Evolutionary conservation across 2,113 vertebrate genomes (phyloP).

Genomic region (Megalops atlanticus): DNA sequence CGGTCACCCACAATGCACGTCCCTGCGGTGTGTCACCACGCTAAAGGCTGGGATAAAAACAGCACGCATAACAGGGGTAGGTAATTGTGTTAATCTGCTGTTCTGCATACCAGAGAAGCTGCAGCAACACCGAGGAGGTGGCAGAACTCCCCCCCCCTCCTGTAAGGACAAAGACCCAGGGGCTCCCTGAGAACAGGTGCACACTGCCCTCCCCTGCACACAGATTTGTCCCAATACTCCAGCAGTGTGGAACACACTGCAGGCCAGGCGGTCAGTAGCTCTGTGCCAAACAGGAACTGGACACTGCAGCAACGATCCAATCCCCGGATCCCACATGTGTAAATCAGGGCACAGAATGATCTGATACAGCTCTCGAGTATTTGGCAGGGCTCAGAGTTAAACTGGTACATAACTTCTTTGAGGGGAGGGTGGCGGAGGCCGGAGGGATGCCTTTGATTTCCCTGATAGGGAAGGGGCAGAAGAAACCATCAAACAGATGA

Average conservation of each 20-base stretch:
- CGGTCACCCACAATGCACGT: background rate
- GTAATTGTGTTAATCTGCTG: constrained; percentile 41
- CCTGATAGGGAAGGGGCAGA: background rate
- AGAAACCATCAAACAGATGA: background rate
- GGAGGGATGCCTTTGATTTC: background rate
- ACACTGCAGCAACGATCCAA: background rate
- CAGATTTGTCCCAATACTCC: background rate
- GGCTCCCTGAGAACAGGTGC: background rate
- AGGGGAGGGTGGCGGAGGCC: background rate
- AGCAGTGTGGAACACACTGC: background rate
- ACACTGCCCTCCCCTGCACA: background rate
- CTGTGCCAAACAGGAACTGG: background rate
- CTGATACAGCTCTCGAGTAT: background rate
- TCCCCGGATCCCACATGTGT: background rate
- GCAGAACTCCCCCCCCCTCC: background rate
- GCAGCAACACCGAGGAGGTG: constrained; percentile 13
- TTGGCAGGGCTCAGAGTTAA: background rate
- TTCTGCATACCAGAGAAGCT: constrained; percentile 29
- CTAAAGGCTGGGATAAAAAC: constrained; percentile 35
- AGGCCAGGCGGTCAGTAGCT: background rate
- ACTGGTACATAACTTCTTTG: background rate
- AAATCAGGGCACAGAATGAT: background rate
- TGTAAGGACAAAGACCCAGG: background rate
- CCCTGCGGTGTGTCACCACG: constrained; percentile 15
- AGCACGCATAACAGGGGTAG: constrained; percentile 35